These are phyloP conservation scores for Ctenodactylus gundi DNA, from an alignment of 2,113 vertebrate genomes.

Conservation along the genomic window DNA sequence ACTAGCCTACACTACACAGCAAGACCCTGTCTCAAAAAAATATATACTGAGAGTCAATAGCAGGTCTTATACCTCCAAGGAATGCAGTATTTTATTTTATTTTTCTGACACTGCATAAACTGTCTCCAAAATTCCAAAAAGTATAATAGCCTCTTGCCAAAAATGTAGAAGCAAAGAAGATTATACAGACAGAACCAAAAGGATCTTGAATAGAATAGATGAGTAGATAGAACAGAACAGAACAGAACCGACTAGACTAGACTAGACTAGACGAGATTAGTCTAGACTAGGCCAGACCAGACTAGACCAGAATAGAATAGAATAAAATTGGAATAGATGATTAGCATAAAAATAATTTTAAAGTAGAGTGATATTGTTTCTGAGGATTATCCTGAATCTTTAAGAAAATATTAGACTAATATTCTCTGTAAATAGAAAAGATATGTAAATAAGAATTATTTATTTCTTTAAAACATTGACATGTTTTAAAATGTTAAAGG, in stretches of 20 bases:
- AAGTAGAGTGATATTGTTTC: neutral
- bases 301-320: no score
- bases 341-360: no score
- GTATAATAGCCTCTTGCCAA: neutral
- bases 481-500: neutral
- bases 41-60: neutral
- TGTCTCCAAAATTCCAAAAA: neutral
- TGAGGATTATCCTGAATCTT: neutral
- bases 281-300: no score
- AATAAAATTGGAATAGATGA: no score
- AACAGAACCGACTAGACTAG: no score
- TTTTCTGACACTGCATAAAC: neutral
- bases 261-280: no score
- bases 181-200: neutral
- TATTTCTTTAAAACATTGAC: constrained; percentile 11
- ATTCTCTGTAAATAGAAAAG: neutral
- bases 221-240: no score
- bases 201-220: no score
- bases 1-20: no score
- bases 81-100: neutral
- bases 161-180: neutral
- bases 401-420: constrained; percentile 34
- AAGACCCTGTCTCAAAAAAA: no score
- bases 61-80: neutral
- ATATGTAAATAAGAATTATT: neutral